These are phyloP conservation scores for Potorous gilbertii DNA, from an alignment of 2,797 vertebrate genomes.

Conservation along the genomic window DNA sequence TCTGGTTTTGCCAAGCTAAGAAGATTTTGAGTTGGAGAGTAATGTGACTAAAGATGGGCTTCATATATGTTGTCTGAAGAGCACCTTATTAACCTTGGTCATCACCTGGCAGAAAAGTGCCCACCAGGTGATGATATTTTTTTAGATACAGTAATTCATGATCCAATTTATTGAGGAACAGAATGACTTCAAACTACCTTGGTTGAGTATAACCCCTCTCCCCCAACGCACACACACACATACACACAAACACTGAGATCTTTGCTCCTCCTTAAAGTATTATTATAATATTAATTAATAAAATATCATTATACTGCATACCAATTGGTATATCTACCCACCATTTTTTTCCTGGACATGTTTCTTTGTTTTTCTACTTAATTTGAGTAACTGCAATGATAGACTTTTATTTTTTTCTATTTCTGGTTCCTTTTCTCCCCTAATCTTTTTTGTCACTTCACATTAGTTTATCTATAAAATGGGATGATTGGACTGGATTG, in stretches of 20 bases:
- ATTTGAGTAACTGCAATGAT: not conserved
- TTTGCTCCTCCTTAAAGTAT: not conserved
- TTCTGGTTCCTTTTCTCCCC: conserved; percentile 15
- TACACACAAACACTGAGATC: not conserved
- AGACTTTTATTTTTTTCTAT: not conserved
- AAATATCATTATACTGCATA: conserved; percentile 10
- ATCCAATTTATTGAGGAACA: not conserved
- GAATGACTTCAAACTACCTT: not conserved
- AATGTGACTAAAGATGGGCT: not conserved
- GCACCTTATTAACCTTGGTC: not conserved
- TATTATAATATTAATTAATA: not conserved
- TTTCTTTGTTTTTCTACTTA: not conserved
- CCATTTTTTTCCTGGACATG: not conserved
- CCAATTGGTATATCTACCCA: not conserved
- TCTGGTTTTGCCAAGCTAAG: not conserved
- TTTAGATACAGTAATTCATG: not conserved
- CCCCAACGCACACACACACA: not conserved
- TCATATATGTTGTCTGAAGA: not conserved
- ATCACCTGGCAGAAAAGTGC: not conserved
- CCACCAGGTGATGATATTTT: not conserved
- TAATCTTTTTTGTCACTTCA: conserved; percentile 30
- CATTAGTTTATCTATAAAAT: not conserved
- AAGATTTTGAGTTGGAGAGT: not conserved
- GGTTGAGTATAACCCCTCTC: not conserved
- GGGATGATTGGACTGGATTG: no score